Base-by-base conservation (phyloP, 2,113 vertebrate genomes). In the Pao palembangensis region DNA sequence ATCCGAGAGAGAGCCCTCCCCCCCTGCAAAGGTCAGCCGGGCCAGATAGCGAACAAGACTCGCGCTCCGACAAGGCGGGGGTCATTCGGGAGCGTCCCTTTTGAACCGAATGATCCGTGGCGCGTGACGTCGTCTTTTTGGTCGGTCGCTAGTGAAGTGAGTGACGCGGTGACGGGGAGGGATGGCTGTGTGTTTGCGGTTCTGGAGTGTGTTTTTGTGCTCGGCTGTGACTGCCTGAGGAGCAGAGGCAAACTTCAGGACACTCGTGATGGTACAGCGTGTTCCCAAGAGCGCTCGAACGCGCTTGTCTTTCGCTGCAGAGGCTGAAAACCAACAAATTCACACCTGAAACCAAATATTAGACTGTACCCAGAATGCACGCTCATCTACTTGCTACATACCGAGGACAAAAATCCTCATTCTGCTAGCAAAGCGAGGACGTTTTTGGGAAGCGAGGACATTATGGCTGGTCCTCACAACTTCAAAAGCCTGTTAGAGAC, bases 51-150 rank as follows among this genome's bases (percentile, higher is more conserved):
- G 57, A 66, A 51, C 42, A 63, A 79, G 51, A 63, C 65, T 65
- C 50, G 62, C 56, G 77, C 84, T 79, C 47, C 43, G 52, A 60
- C 69, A 78, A 69, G 76, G 84, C 55, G 71, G 80, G 82, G 74
- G 73, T n/a, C 58, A 25, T 25, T 25, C 5, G 23, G 31, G 31
- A 10, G 31, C 8, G 68, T 55, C 51, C 58, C 53, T 82, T 78
- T 79, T 73, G 70, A 84, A 75, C 48, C 69, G 65, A 85, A 85
- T 85, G 81, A 78, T 71, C 54, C 8, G 20, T 52, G 47, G 59
- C 73, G 41, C 60, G 46, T 79, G 59, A 62, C 6, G 25, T 6
- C 6, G 25, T 6, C 25, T 3, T 34, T 34, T 34, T 34, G 5
- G 31, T 34, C 31, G 31, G 31, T 34, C 31, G 31, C 8, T 8